A percentile compares a stretch with the other conserved stretches of the same genome.
Conservation (phyloP, 2,888 invertebrate genomes). For the Lobophora halterata region DNA sequence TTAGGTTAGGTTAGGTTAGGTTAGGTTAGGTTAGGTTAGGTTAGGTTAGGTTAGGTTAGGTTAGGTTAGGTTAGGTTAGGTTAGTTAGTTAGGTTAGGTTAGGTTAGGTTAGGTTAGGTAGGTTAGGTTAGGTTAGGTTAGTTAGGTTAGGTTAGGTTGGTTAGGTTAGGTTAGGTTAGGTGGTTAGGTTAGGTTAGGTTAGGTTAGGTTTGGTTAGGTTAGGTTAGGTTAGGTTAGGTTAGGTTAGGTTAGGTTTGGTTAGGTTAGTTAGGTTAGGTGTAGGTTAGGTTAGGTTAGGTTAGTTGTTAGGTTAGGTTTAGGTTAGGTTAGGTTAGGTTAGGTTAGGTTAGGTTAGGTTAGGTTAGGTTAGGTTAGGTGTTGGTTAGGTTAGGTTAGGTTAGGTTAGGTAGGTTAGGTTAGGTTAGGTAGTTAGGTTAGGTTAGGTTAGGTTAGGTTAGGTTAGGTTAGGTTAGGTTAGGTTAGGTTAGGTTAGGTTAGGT, state of each 20-base stretch:
- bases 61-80: constrained; percentile 26
- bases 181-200: constrained; percentile 18
- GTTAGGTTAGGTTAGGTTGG: constrained; percentile 17
- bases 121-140: constrained; percentile 29
- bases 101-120: constrained; percentile 28
- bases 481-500: constrained; percentile 24
- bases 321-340: constrained; percentile 17
- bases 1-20: constrained; percentile 26
- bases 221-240: constrained; percentile 17
- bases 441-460: constrained; percentile 17
- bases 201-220: constrained; percentile 26
- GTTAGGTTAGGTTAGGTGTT: constrained; percentile 14
- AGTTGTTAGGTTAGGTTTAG: constrained; percentile 16
- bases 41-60: constrained; percentile 29
- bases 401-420: constrained; percentile 14
- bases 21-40: constrained; percentile 24
- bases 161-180: constrained; percentile 18
- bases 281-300: constrained; percentile 31
- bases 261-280: constrained; percentile 33
- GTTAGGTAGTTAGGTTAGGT: constrained; percentile 15
- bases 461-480: constrained; percentile 20
- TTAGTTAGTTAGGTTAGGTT: constrained; percentile 29
- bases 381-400: constrained; percentile 22
- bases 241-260: constrained; percentile 27
- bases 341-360: constrained; percentile 14